phyloP scores from a whole-genome alignment of 2,797 vertebrate species.

The Gouania willdenowi region DNA sequence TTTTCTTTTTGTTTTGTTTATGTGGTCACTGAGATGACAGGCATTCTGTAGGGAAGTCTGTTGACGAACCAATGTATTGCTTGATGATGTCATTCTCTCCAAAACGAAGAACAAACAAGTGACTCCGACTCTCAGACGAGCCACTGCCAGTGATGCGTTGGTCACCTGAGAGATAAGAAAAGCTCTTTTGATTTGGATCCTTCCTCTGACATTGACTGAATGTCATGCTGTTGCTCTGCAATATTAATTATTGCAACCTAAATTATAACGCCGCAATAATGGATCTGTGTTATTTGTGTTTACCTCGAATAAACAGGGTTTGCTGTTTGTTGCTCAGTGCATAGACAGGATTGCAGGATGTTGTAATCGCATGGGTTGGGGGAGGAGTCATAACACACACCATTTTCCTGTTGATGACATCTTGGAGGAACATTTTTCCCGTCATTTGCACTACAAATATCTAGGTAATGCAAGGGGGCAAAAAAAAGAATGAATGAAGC shows the following conservation, averaged over 20 bases:
- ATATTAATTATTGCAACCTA: neutral
- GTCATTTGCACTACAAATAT: slow-evolving; percentile 51
- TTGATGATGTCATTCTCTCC: slow-evolving; percentile 24
- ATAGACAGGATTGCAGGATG: slow-evolving; percentile 52
- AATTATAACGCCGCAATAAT: neutral
- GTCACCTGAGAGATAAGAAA: slow-evolving; percentile 39
- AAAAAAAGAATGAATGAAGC: neutral
- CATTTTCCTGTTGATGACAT: slow-evolving; percentile 33
- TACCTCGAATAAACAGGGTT: slow-evolving; percentile 56
- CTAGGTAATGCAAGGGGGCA: slow-evolving; percentile 20
- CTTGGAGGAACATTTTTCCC: slow-evolving; percentile 55
- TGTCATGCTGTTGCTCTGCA: neutral
- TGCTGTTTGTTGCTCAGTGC: slow-evolving; percentile 30
- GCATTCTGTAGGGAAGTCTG: slow-evolving; percentile 3
- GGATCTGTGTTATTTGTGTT: neutral
- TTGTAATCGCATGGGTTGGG: slow-evolving; percentile 26
- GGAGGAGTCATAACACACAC: slow-evolving; percentile 49
- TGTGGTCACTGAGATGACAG: no score
- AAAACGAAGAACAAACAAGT: slow-evolving; percentile 54
- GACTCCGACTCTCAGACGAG: slow-evolving; percentile 16
- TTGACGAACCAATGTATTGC: slow-evolving; percentile 12
- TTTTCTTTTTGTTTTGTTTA: no score
- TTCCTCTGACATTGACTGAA: neutral
- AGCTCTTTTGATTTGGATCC: neutral
- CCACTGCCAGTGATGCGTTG: neutral